These are phyloP conservation scores for Lasioglossum pauxillum DNA, from an alignment of 2,888 invertebrate species.

Conservation along the genomic window DNA sequence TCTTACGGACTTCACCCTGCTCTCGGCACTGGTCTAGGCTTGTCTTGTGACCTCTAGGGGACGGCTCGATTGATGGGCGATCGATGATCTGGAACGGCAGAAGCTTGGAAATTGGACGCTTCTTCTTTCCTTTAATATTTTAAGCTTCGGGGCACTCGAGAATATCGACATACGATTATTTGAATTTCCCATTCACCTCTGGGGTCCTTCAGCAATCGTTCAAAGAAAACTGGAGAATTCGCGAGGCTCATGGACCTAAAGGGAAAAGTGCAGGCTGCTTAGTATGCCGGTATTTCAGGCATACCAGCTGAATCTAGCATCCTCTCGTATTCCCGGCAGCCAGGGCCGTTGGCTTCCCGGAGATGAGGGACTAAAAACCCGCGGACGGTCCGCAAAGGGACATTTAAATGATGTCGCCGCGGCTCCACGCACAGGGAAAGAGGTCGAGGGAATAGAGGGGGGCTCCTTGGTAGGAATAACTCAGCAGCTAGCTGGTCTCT, in stretches of 20 bases:
- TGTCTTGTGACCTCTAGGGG: neutral
- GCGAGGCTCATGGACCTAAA: neutral
- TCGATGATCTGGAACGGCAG: neutral
- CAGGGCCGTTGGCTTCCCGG: constrained; percentile 76
- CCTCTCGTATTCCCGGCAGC: constrained; percentile 64
- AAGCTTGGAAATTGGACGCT: neutral
- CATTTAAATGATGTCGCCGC: constrained; percentile 83
- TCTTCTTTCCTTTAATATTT: neutral
- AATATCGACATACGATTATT: neutral
- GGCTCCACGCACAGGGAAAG: constrained; percentile 64
- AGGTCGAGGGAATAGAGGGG: constrained; percentile 43
- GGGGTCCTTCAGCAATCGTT: neutral
- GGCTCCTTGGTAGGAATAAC: constrained; percentile 78
- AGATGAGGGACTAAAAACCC: constrained; percentile 82
- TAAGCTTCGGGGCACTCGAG: no score
- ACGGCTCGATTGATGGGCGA: neutral
- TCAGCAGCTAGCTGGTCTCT: constrained; percentile 69
- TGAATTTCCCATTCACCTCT: neutral
- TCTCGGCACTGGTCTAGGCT: neutral
- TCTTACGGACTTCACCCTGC: constrained; percentile 37
- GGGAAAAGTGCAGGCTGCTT: constrained; percentile 60
- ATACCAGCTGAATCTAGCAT: constrained; percentile 75
- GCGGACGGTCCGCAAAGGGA: constrained; percentile 78
- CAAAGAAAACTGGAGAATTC: neutral
- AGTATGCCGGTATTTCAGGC: constrained; percentile 64